phyloP scores from a whole-genome alignment of 1,140 invertebrate species.

The Zaprionus vittiger region DNA sequence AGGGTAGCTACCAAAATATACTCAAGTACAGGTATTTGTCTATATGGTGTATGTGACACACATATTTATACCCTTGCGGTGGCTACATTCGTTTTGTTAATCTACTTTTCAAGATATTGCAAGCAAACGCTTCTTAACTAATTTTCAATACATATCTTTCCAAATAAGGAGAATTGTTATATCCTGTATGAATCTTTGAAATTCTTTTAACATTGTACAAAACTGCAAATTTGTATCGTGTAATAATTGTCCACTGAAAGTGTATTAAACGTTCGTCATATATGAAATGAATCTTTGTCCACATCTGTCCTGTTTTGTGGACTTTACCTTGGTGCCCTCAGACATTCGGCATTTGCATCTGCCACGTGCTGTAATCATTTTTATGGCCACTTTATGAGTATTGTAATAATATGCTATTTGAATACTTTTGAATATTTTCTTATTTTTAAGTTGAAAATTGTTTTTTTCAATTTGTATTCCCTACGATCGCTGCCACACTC shows the following conservation, averaged over 20 bases:
- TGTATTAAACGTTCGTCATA: not conserved
- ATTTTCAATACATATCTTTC: too few relatives aligned
- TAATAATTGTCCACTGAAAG: too few relatives aligned
- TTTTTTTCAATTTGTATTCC: not conserved
- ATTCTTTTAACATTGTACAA: too few relatives aligned
- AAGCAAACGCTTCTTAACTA: too few relatives aligned
- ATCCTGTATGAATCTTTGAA: too few relatives aligned
- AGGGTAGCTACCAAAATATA: not conserved
- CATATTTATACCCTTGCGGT: not conserved
- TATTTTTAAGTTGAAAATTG: not conserved
- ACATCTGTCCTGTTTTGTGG: not conserved
- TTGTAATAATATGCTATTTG: not conserved
- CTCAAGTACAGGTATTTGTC: conserved; percentile 1
- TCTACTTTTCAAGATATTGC: too few relatives aligned
- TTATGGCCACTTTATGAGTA: not conserved
- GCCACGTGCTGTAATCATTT: conserved; percentile 1
- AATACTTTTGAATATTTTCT: not conserved
- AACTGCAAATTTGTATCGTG: too few relatives aligned
- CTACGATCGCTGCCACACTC: not conserved
- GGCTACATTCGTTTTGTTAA: not conserved
- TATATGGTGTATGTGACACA: not conserved
- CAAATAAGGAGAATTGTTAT: too few relatives aligned
- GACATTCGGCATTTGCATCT: not conserved
- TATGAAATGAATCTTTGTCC: not conserved
- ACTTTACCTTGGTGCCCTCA: not conserved